Evolutionary conservation across 2,113 vertebrate species (phyloP), one percentile per base, ranked within the genome.

Genomic region (Garra rufa): DNA sequence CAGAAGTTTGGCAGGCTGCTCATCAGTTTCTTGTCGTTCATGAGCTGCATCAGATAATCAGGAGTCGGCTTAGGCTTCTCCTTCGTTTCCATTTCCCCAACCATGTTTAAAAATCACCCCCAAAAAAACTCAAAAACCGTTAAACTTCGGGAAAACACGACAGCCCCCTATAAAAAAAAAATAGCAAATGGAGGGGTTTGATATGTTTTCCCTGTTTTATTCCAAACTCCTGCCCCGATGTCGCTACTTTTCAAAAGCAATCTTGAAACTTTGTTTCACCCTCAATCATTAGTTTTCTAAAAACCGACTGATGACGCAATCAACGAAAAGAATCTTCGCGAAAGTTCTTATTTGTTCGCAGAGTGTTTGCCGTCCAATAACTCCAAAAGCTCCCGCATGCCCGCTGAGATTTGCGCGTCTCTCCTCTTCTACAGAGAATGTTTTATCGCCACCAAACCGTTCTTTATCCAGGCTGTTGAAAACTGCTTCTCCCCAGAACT

Each of bases 11-110:
- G 98, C 90, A 99, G 96, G 84, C 97, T 98, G 92, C 97, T 98
- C 97, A 98, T 98, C 89, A 98, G 96, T 92, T 98, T 99, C 94
- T 97, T 94, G 92, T 99, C 97, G 96, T 98, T 98, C 97, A 98
- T 99, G 84, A 99, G 94, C 95, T 99, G 98, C 97, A 99, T 99
- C 89, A 98, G 94, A 90, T 99, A 99, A 94, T 98, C 97, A 81
- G 97, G 97, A 92, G 94, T 99, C 93, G 97, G 97, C 94, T 97
- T 98, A 91, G 97, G 97, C 93, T 97, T 96, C 94, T 98, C 97
- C 95, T 97, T 98, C 92, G 97, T 94, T 95, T 99, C 97, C 94
- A 96, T 98, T 96, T 99, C 97, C 94, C 97, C 97, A 84, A 98
- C 97, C 97, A 98, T 89, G 81, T 89, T 87, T 87, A 65, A 87